Evolutionary conservation across 2,888 invertebrate species (phyloP), one percentile per base, ranked within the genome.

Genomic region (Oligia strigilis): DNA sequence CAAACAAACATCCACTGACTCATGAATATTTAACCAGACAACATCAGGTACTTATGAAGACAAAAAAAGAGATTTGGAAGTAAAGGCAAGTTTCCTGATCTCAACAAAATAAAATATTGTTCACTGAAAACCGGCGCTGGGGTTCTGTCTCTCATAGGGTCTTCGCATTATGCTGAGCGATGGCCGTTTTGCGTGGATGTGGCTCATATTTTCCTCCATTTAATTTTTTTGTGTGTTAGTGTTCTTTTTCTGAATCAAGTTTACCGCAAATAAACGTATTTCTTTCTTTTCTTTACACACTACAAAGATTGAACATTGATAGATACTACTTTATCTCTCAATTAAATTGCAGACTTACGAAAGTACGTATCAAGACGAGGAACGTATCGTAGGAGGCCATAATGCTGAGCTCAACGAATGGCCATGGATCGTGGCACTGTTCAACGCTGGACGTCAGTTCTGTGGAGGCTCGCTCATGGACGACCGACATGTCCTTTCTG

Each of bases 391-490:
- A 6, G 99, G 99, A 29, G 99, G 99, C 0, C 98, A 98, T 84
- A 98, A 98, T 92, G 98, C 99, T 1, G 98, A 98, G 77, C 97
- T 98, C 17, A 98, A 98, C 90, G 98, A 99, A 94, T 99, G 98
- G 98, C 99, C 99, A 11, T 98, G 98, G 98, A 98, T 98, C 55
- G 98, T 98, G 1, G 99, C 98, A 2, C 96, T 99, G 60, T 98
- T 99, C 94, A 98, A 98, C 93, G 97, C 97, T 11, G 98, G 98
- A 29, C 97, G 98, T 58, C 99, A 99, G 93, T 99, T 99, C 95
- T 99, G 99, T 93, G 99, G 99, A 2, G 99, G 99, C 17, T 98
- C 99, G 0, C 96, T 99, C 69, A 98, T 99, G 84, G 98, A 99
- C 90, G 97, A 98, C 85, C 95, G 93, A 74, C 99, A 99, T 92